phyloP scores from a whole-genome alignment of 2,797 vertebrate genomes.

The Cynodonichthys magdalenae region DNA sequence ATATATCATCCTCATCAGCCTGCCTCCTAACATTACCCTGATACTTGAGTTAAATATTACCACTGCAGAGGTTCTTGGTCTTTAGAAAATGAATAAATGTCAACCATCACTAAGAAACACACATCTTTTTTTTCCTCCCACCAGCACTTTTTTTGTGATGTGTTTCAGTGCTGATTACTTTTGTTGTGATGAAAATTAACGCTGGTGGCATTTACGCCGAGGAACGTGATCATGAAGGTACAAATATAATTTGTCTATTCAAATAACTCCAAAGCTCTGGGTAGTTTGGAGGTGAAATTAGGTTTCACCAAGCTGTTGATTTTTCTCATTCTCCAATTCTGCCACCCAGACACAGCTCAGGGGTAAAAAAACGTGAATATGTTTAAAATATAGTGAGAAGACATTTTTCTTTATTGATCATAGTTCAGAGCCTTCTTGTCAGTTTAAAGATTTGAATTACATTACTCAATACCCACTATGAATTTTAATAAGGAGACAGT shows the following conservation, averaged over 20 bases:
- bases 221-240: constrained; percentile 20
- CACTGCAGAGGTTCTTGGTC: constrained; percentile 17
- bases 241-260: constrained; percentile 13
- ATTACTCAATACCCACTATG: not conserved
- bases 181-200: constrained; percentile 16
- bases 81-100: constrained; percentile 20
- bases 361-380: constrained; percentile 15
- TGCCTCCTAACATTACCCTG: constrained; percentile 21
- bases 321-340: constrained; percentile 8
- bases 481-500: constrained; percentile 21
- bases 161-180: constrained; percentile 4
- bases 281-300: constrained; percentile 4
- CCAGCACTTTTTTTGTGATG: constrained; percentile 1
- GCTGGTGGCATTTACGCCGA: constrained; percentile 16
- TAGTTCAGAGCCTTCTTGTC: constrained; percentile 14
- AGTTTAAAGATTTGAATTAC: constrained; percentile 26
- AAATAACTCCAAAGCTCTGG: constrained; percentile 7
- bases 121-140: not conserved
- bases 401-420: constrained; percentile 21
- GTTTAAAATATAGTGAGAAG: constrained; percentile 21
- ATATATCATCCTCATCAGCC: constrained; percentile 32
- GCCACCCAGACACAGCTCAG: constrained; percentile 2
- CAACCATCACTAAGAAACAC: not conserved
- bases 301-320: constrained; percentile 11
- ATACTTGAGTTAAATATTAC: constrained; percentile 17